phyloP scores from a whole-genome alignment of 1,140 invertebrate species.

The Pogonognathellus flavescens region DNA sequence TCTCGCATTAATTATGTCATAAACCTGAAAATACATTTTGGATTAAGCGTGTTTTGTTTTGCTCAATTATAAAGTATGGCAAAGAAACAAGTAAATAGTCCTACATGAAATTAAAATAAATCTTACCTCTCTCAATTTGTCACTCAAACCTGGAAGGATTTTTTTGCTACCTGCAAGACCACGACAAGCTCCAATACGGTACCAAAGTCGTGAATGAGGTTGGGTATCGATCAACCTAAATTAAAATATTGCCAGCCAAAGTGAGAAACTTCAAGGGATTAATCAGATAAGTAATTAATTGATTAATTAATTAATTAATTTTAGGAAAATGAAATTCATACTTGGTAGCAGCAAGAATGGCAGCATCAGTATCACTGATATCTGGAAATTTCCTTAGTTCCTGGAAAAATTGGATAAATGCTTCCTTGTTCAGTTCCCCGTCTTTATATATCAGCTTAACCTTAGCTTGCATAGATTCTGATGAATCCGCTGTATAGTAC shows the following conservation, averaged over 20 bases:
- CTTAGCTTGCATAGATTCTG: conserved; percentile 69
- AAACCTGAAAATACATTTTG: conserved; percentile 69
- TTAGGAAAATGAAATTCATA: conserved; percentile 61
- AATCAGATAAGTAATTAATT: too few species aligned
- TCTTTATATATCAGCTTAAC: conserved; percentile 70
- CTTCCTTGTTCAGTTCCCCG: conserved; percentile 72
- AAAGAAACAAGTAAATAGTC: too few species aligned
- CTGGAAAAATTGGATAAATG: conserved; percentile 72
- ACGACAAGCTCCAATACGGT: conserved; percentile 76
- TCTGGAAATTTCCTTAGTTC: conserved; percentile 74
- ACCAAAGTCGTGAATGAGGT: conserved; percentile 75
- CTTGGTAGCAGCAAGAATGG: conserved; percentile 74
- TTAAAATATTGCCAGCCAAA: conserved; percentile 13
- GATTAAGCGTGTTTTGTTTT: too few species aligned
- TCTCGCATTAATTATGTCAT: conserved; percentile 71
- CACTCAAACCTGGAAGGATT: conserved; percentile 70
- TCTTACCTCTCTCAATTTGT: conserved; percentile 69
- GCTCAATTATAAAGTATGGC: too few species aligned
- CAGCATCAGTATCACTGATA: conserved; percentile 75
- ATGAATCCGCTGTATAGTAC: conserved; percentile 64
- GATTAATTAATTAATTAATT: too few species aligned
- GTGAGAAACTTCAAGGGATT: too few species aligned
- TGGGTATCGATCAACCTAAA: conserved; percentile 73
- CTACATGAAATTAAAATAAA: too few species aligned
- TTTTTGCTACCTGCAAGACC: conserved; percentile 73